Base-by-base conservation (phyloP, 2,888 invertebrate genomes). In the Apotomis capreana region DNA sequence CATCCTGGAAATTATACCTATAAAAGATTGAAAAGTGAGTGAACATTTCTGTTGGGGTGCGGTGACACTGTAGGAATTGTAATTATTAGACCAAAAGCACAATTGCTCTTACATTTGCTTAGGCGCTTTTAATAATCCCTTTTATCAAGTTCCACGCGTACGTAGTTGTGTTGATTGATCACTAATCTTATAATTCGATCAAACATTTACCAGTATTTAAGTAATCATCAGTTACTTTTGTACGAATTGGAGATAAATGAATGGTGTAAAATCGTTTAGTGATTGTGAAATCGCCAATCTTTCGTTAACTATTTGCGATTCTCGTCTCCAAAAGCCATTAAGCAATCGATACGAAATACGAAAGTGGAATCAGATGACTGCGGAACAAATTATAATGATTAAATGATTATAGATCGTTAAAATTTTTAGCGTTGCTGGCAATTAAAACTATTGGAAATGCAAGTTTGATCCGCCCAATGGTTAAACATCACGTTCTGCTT, bases 391-490 rank as follows among this genome's bases (percentile, higher is more conserved):
- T 44, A 68, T 62, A 67, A 67, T 70, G 9, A 64, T 63, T 52
- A 36, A 70, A 70, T 65, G 54, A 67, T 68, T 72, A 54, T 10
- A 51, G 72, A 37, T 68, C 52, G 58, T 58, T 72, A 52, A 57
- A 63, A 58, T 37, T 57, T 44, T 52, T 40, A n/a, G 8, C 51
- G 61, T 51, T 62, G 51, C 57, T 55, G 15, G 52, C 44, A 68
- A 68, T 71, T 68, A 67, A 68, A 57, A 62, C 44, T 62, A 62
- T 58, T 71, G 67, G 62, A 71, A 68, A 71, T 68, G 68, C 71
- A 68, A 71, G 68, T 62, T 37, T 62, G 44, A 51, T 58, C 61
- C 44, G 51, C 37, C 52, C 58, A 55, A 63, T 54, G 54, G 13
- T 12, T n/a, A 40, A 57, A n/a, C 9, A 58, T 63, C 58, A 58